These are phyloP conservation scores for Heteropelma amictum DNA, from an alignment of 2,888 invertebrate genomes.

Conservation along the genomic window DNA sequence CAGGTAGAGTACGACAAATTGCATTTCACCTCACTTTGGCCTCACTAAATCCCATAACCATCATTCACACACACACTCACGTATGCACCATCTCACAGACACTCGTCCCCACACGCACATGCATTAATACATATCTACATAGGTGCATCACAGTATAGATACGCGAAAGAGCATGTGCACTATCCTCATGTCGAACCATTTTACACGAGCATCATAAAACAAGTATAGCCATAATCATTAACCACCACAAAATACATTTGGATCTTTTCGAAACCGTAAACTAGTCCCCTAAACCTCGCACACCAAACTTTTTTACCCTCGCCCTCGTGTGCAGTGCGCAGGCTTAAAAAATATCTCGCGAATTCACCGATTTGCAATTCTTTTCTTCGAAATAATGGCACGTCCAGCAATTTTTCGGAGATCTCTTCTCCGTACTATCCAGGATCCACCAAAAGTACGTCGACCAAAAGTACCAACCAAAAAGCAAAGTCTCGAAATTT, in stretches of 20 bases:
- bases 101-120: neutral
- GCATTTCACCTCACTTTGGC: slow-evolving; percentile 48
- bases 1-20: slow-evolving; percentile 62
- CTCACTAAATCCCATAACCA: slow-evolving; percentile 14
- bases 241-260: slow-evolving; percentile 37
- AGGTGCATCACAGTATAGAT: neutral
- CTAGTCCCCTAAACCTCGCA: too few species aligned
- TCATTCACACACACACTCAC: neutral
- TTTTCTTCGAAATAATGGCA: neutral
- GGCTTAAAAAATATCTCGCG: neutral
- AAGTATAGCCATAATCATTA: slow-evolving; percentile 8
- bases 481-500: too few species aligned
- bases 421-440: neutral
- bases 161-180: slow-evolving; percentile 22
- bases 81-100: neutral
- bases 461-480: too few species aligned
- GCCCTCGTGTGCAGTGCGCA: neutral
- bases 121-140: neutral
- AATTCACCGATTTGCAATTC: neutral
- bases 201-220: slow-evolving; percentile 26
- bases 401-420: neutral
- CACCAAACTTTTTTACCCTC: neutral
- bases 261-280: slow-evolving; percentile 1
- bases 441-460: too few species aligned
- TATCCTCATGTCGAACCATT: slow-evolving; percentile 28